Evolutionary conservation across 30 jellyfish, hydroid and myxozoan genomes (phyloP), one percentile per base, ranked within the genome.

Genomic region (Turritopsis rubra): DNA sequence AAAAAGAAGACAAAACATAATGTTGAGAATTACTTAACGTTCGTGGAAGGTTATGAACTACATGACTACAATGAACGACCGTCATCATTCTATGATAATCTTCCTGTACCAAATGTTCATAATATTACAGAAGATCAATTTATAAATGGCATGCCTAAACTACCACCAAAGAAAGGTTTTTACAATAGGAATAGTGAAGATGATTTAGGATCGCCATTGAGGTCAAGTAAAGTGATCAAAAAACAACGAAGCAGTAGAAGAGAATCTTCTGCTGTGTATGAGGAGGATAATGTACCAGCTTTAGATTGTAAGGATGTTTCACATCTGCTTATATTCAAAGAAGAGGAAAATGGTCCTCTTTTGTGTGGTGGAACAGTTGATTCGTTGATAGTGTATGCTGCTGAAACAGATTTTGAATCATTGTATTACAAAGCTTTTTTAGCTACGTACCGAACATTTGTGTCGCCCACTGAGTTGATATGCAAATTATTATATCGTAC

Each of bases 301-400:
- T 83, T 93, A 25, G 99, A 93, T 68, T 88, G 99, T 79, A 28
- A 75, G 20, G 99, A 93, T 78, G 96, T 87, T 13, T 80, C 95
- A 25, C 83, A 83, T 30, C 85, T 88, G 75, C 85, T 93, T 19
- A 80, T 93, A 21, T 93, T 82, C 28, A 93, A 88, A 84, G 96
- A 93, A 21, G 99, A 93, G 79, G 87, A 88, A 74, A 89, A 82
- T 76, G 94, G 96, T 7, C 96, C 96, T 8, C 53, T 93, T 54
- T 81, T 93, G 65, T 94, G 93, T 83, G 99, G 96, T 52, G 99
- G 99, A 26, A 93, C 96, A 22, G 83, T 88, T 31, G 99, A 93
- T 86, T 96, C 97, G 13, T 73, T 93, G 25, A 78, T 93, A 70
- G 99, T 93, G 18, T 93, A 81, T 86, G 96, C 95, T 17, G 41